phyloP scores from a whole-genome alignment of 2,113 vertebrate species.

The Jacana jacana region DNA sequence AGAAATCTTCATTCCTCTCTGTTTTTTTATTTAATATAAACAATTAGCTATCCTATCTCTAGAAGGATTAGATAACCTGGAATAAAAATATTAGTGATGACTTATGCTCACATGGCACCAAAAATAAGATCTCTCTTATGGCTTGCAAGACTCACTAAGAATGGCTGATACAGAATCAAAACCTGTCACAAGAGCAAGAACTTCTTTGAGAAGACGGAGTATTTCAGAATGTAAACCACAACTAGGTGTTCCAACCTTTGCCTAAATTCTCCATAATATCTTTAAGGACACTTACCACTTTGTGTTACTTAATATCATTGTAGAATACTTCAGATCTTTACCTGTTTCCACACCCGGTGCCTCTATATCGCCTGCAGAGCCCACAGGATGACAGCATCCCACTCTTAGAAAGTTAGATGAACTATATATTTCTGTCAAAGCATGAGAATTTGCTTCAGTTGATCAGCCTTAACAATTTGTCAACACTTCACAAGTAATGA shows the following conservation, averaged over 20 bases:
- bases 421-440: not conserved
- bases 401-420: not conserved
- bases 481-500: not conserved
- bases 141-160: not conserved
- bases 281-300: not conserved
- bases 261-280: rapidly evolving
- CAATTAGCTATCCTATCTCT: not conserved
- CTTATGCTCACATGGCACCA: not conserved
- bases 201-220: not conserved
- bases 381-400: not conserved
- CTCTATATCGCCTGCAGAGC: not conserved
- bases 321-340: not conserved
- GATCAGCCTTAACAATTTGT: not conserved
- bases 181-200: not conserved
- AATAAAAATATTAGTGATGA: not conserved
- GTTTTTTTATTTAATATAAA: not conserved
- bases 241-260: not conserved
- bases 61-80: not conserved
- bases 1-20: not conserved
- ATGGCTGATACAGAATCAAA: not conserved
- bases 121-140: not conserved
- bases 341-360: not conserved
- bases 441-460: not conserved
- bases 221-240: not conserved
- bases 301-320: not conserved